phyloP scores from a whole-genome alignment of 1,140 invertebrate genomes.

The Choristoneura fumiferana region DNA sequence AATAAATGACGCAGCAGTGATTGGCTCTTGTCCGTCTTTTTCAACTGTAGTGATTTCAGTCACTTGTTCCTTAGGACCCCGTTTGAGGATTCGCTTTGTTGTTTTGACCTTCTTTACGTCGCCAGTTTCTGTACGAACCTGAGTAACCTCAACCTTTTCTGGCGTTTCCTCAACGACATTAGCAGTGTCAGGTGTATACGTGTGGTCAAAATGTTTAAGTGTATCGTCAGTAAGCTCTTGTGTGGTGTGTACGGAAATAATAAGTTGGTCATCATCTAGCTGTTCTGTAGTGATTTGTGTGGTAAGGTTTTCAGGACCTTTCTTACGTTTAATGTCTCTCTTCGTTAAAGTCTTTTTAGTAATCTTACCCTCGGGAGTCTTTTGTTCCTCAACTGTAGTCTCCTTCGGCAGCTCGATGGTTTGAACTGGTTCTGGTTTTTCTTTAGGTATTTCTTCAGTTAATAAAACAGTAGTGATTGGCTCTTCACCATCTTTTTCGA shows the following conservation, averaged over 20 bases:
- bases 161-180: conserved; percentile 26
- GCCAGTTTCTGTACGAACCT: conserved; percentile 48
- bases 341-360: conserved; percentile 56
- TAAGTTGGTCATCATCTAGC: conserved; percentile 43
- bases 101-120: conserved; percentile 37
- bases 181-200: conserved; percentile 30
- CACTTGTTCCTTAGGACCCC: conserved; percentile 36
- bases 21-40: conserved; percentile 68
- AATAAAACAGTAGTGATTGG: conserved; percentile 51
- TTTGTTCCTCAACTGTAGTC: conserved; percentile 25
- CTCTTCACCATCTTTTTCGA: conserved; percentile 29
- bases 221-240: conserved; percentile 32
- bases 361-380: conserved; percentile 34
- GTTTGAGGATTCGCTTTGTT: conserved; percentile 38
- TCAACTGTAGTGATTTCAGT: conserved; percentile 74
- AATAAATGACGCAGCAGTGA: conserved; percentile 43
- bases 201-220: conserved; percentile 13
- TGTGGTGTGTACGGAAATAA: conserved; percentile 35
- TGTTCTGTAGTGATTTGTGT: conserved; percentile 45
- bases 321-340: conserved; percentile 26
- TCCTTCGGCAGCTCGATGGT: conserved; percentile 34
- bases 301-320: conserved; percentile 22
- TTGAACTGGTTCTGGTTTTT: conserved; percentile 27
- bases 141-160: conserved; percentile 39
- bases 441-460: conserved; percentile 31